phyloP scores from a whole-genome alignment of 2,888 invertebrate genomes.

The Hypomecis atomaria region DNA sequence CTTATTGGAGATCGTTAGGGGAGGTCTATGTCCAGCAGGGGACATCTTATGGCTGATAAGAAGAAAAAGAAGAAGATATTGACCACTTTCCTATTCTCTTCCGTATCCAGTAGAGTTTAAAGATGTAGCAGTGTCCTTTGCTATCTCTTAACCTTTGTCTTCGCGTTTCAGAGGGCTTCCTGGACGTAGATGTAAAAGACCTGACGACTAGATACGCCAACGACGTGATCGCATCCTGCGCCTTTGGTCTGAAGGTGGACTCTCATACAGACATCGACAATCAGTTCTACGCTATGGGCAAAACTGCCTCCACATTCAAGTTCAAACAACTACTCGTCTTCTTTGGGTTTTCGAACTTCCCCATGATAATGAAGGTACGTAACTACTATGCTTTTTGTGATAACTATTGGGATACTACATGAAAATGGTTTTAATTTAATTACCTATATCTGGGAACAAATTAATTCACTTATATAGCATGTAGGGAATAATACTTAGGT shows the following conservation, averaged over 20 bases:
- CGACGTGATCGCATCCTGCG: conserved; percentile 81
- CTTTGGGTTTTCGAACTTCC: conserved; percentile 47
- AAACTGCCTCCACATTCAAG: conserved; percentile 61
- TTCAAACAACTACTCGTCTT: conserved; percentile 50
- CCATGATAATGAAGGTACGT: conserved; percentile 49
- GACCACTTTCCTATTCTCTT: too few relatives aligned
- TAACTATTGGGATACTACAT: too few relatives aligned
- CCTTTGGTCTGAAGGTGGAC: conserved; percentile 82
- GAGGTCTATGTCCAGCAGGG: too few relatives aligned
- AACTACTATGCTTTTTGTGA: neutral
- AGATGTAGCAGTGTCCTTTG: neutral
- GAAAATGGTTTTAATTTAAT: too few relatives aligned
- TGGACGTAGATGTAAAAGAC: conserved; percentile 73
- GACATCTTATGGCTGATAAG: too few relatives aligned
- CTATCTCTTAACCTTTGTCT: neutral
- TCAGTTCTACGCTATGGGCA: conserved; percentile 82
- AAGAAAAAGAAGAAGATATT: too few relatives aligned
- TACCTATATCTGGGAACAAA: too few relatives aligned
- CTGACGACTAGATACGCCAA: conserved; percentile 74
- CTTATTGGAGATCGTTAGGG: too few relatives aligned
- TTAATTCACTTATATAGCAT: too few relatives aligned
- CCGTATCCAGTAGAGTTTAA: too few relatives aligned
- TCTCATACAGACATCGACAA: conserved; percentile 81
- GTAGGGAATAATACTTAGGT: too few relatives aligned
- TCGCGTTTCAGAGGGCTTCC: conserved; percentile 44